Evolutionary conservation across 1,140 invertebrate species (phyloP).

Genomic region (Lucilia cuprina): DNA sequence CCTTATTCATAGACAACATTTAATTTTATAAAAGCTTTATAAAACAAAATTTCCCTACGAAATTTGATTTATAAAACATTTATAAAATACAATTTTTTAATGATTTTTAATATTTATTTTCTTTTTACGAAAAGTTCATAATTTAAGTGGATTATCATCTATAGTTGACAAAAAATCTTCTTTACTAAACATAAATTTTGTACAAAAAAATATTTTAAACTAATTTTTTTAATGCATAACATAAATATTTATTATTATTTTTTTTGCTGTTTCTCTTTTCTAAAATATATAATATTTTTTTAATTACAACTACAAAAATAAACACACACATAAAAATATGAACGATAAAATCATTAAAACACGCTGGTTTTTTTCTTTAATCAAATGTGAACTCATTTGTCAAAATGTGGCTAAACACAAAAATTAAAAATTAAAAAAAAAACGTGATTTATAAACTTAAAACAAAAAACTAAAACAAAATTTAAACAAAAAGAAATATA

Average conservation of each 20-base stretch:
- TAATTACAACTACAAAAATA: background rate
- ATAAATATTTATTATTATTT: slow-evolving; percentile 1
- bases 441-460: background rate
- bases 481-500: background rate
- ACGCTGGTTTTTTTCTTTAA: background rate
- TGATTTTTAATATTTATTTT: no score
- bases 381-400: slow-evolving; percentile 14
- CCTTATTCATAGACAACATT: no score
- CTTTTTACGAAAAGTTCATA: no score
- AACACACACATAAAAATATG: background rate
- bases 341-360: slow-evolving; percentile 4
- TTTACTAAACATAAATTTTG: background rate
- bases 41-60: no score
- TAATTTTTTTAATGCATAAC: background rate
- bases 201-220: background rate
- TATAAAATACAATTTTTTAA: no score
- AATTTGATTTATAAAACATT: no score
- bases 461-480: background rate
- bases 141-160: no score
- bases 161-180: no score
- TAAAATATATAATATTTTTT: background rate
- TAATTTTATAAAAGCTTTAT: no score
- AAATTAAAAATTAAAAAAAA: background rate
- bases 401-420: slow-evolving; percentile 17
- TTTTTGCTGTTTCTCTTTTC: background rate